Evolutionary conservation across 2,888 invertebrate species (phyloP), one percentile per base, ranked within the genome.

Genomic region (Proisotoma minuta): DNA sequence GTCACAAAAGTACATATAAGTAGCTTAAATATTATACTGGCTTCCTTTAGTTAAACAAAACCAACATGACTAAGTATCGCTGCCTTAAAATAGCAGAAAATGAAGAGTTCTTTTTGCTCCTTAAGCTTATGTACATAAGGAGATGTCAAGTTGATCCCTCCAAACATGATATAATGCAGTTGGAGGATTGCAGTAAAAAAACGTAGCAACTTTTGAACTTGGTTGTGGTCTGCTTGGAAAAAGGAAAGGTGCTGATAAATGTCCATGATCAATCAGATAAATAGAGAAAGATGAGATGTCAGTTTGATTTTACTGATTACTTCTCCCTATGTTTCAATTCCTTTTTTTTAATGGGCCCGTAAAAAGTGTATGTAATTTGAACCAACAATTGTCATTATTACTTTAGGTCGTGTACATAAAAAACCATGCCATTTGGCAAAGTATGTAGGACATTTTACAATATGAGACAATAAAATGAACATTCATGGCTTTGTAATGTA

Each of bases 61-160:
- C n/a, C n/a, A n/a, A n/a, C n/a, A n/a, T n/a, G n/a, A n/a, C n/a
- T n/a, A n/a, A n/a, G n/a, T n/a, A n/a, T n/a, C n/a, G n/a, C n/a
- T n/a, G n/a, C n/a, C n/a, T n/a, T n/a, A n/a, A n/a, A n/a, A n/a
- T n/a, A n/a, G n/a, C n/a, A n/a, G n/a, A n/a, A n/a, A n/a, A n/a
- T n/a, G n/a, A n/a, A n/a, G n/a, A 34, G 8, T 10, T 34, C 8
- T 34, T 34, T 15, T 34, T 34, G 15, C 34, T 34, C 34, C 34
- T 34, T 15, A n/a, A 8, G 34, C 8, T 8, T 34, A 34, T 34
- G 34, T 43, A 43, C 18, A 23, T 20, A 54, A 54, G 53, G 39
- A 29, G 20, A 54, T 54, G 53, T 54, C 53, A 54, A 54, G 29
- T 29, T 54, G 53, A 54, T 54, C 53, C 53, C 53, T 22, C 39